Evolutionary conservation across 2,888 invertebrate genomes (phyloP).

Genomic region (Drosophila sordidula): DNA sequence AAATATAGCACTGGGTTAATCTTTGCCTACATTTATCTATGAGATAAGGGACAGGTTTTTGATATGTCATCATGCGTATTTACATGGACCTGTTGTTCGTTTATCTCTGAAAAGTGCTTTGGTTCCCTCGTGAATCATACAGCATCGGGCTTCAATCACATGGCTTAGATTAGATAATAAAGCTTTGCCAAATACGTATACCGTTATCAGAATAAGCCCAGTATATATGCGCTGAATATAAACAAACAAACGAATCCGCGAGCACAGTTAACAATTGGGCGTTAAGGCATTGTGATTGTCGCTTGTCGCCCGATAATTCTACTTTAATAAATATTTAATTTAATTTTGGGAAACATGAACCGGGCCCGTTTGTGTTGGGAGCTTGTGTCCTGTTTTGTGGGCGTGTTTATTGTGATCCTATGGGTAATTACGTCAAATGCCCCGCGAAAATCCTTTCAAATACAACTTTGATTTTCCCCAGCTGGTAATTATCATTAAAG

Average conservation of each 20-base stretch:
- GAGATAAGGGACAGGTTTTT: not conserved
- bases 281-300: not conserved
- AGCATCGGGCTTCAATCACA: slow-evolving; percentile 7
- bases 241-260: not conserved
- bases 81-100: not conserved
- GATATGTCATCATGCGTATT: slow-evolving; percentile 15
- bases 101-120: slow-evolving; percentile 1
- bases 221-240: not conserved
- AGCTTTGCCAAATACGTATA: slow-evolving; percentile 4
- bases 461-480: not conserved
- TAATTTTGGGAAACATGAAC: no score
- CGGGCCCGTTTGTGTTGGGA: not conserved
- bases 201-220: no score
- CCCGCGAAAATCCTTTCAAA: not conserved
- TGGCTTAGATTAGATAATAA: slow-evolving; percentile 23
- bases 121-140: not conserved
- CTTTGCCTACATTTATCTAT: not conserved
- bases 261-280: not conserved
- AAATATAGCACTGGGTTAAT: no score
- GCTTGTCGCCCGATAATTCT: no score
- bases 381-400: not conserved
- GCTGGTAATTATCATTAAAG: not conserved
- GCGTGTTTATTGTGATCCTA: not conserved
- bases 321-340: not conserved
- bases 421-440: not conserved